Conservation (phyloP, 2,888 invertebrate species). For the Hypomecis atomaria region DNA sequence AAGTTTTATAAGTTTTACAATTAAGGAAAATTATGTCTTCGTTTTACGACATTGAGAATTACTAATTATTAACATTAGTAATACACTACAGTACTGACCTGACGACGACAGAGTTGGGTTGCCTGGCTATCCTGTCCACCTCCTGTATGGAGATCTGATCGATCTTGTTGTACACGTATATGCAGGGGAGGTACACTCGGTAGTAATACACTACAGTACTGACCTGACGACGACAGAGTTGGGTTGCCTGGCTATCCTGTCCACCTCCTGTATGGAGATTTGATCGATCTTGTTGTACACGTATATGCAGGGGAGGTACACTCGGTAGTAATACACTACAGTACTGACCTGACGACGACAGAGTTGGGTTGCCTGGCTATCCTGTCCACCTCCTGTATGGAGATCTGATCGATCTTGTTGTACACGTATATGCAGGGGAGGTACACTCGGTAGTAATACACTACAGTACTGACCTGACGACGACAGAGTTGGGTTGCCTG, state of each 20-base stretch:
- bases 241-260: slow-evolving; percentile 94
- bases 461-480: slow-evolving; percentile 92
- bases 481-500: slow-evolving; percentile 93
- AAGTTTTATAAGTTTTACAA: no score
- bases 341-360: slow-evolving; percentile 93
- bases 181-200: slow-evolving; percentile 97
- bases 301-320: slow-evolving; percentile 98
- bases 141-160: slow-evolving; percentile 99
- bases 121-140: slow-evolving; percentile 96
- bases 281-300: slow-evolving; percentile 99
- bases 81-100: slow-evolving; percentile 89
- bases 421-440: slow-evolving; percentile 99
- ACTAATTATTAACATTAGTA: no score
- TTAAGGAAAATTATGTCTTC: no score
- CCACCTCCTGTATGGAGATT: slow-evolving; percentile 99
- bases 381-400: slow-evolving; percentile 98
- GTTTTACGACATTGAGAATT: no score
- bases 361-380: slow-evolving; percentile 95
- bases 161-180: slow-evolving; percentile 99
- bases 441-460: slow-evolving; percentile 97
- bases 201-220: no score
- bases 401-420: slow-evolving; percentile 99
- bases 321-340: no score
- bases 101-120: slow-evolving; percentile 95
- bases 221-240: slow-evolving; percentile 97